Evolutionary conservation across 2,113 vertebrate species (phyloP).

Genomic region (Pituophis catenifer): DNA sequence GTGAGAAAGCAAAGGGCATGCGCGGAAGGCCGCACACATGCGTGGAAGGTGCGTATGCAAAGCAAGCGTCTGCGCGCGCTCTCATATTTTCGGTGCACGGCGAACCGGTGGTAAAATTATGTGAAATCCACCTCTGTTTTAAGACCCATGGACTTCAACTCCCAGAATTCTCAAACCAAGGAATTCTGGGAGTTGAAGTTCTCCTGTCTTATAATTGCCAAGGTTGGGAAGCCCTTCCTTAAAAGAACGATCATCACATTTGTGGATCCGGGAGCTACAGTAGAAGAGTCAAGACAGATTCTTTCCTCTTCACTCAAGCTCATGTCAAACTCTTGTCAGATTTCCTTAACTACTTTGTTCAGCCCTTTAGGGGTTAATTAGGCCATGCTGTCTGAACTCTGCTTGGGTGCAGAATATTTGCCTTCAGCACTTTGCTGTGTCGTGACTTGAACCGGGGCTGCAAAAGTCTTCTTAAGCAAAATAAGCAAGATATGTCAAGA

Average conservation of each 20-base stretch:
- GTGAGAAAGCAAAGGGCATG: too few species aligned
- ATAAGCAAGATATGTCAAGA: background rate
- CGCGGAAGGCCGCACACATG: too few species aligned
- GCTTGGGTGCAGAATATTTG: background rate
- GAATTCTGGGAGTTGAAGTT: too few species aligned
- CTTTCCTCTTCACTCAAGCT: background rate
- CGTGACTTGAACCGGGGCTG: slow-evolving; percentile 1
- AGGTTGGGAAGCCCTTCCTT: too few species aligned
- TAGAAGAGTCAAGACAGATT: background rate
- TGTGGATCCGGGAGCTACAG: background rate
- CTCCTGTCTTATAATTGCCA: too few species aligned
- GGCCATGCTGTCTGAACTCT: background rate
- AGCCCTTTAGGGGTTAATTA: slow-evolving; percentile 5
- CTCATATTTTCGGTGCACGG: too few species aligned
- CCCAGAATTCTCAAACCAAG: too few species aligned
- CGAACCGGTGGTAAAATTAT: too few species aligned
- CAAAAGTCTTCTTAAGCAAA: background rate
- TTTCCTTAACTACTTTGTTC: slow-evolving; percentile 1
- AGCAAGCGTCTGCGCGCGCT: too few species aligned
- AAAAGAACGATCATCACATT: background rate
- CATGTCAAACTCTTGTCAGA: background rate
- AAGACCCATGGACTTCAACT: too few species aligned
- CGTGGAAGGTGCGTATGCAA: rapidly evolving
- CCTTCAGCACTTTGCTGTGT: slow-evolving; percentile 11
- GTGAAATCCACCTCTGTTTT: too few species aligned